Evolutionary conservation across 1,140 invertebrate species (phyloP), one percentile per base, ranked within the genome.

Genomic region (Zaprionus capensis): DNA sequence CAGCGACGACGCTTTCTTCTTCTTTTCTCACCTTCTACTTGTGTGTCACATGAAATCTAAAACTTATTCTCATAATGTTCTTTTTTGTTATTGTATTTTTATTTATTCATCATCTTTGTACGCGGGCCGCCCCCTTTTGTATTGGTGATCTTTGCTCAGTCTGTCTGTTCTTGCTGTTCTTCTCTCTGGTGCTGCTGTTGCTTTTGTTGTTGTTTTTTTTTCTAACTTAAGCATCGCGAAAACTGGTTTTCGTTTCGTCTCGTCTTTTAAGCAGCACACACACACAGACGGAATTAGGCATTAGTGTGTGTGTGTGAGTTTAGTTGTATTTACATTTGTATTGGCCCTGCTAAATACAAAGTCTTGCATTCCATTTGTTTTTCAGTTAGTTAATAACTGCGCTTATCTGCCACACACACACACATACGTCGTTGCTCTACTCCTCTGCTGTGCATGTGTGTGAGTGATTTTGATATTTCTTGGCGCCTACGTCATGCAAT

Each of bases 191-290:
- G 49, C 41, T 24, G 67, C 4, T 38, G 36, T 38, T 36, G 36
- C 56, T 68, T n/a, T 71, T 51, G 31, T 65, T 81, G 57, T 73
- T 84, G 75, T 78, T 4, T 51, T 51, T 20, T 49, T 24, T 85
- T 75, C 78, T 84, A 79, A 87, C 84, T 78, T 84, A 66, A 88
- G 84, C 84, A 88, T 84, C 81, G 78, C 78, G 70, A 78, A 86
- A 87, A 87, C 83, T 82, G 83, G 83, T 87, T 87, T 87, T 69
- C 53, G 26, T 38, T 58, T 68, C 65, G 31, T 56, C 69, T 62
- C 53, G 41, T 51, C 14, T 28, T 49, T 67, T 61, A 67, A 77
- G 66, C 82, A 68, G 68, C 65, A 76, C 57, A 72, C 38, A 67
- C 67, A 80, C 34, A 74, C 36, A 61, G 38, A 24, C 62, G 63